A percentile compares a stretch with the other conserved stretches of the same genome.
phyloP scores from a whole-genome alignment of 2,113 vertebrate genomes.

The Oostethus manadensis region DNA sequence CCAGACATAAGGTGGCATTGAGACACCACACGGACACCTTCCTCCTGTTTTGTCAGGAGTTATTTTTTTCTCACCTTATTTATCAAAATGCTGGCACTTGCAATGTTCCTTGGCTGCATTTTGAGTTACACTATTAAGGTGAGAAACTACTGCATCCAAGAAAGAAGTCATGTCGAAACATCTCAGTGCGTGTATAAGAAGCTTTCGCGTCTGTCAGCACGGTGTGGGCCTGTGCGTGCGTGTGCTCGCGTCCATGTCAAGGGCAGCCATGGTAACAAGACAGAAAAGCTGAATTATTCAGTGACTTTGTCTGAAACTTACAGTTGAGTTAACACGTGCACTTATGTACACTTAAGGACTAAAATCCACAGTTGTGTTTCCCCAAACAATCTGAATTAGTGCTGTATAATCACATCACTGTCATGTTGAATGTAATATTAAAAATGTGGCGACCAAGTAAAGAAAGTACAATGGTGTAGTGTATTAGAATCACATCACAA shows the following conservation, averaged over 20 bases:
- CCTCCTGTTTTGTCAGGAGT: too few species aligned
- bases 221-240: neutral
- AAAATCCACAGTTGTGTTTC: neutral
- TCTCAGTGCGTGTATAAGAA: slow-evolving; percentile 18
- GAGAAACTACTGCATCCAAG: too few species aligned
- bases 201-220: slow-evolving; percentile 36
- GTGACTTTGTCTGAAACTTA: slow-evolving; percentile 63
- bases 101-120: too few species aligned
- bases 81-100: too few species aligned
- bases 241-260: slow-evolving; percentile 5
- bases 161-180: too few species aligned
- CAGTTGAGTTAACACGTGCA: slow-evolving; percentile 53
- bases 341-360: slow-evolving; percentile 1
- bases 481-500: too few species aligned
- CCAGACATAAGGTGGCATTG: too few species aligned
- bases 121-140: too few species aligned
- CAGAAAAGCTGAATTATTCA: slow-evolving; percentile 66
- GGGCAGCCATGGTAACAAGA: slow-evolving; percentile 42
- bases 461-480: neutral
- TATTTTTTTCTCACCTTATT: too few species aligned
- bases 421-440: slow-evolving; percentile 4
- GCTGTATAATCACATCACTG: too few species aligned
- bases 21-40: too few species aligned
- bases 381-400: too few species aligned
- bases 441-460: slow-evolving; percentile 1